Conservation (phyloP, 2,113 vertebrate genomes). For the Ageneiosus marmoratus region DNA sequence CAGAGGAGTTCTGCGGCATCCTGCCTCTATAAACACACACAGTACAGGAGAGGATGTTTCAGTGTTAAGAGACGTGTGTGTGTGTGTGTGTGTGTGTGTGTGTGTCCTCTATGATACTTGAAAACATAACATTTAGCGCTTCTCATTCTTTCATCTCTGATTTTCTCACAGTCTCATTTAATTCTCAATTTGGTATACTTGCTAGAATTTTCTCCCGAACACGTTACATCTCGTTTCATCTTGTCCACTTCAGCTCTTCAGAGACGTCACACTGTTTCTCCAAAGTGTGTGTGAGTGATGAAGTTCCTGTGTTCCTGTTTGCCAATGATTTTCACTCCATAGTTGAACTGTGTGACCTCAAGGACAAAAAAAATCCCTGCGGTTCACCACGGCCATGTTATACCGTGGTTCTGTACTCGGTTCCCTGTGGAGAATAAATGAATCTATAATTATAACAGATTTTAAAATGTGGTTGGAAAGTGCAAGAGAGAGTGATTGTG, state of each 20-base stretch:
- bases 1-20: conserved; percentile 17
- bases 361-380: neutral
- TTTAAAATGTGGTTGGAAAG: neutral
- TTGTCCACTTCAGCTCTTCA: neutral
- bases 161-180: neutral
- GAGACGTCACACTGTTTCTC: neutral
- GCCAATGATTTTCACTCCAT: conserved; percentile 26
- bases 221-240: neutral
- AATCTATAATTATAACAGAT: neutral
- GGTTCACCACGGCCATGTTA: neutral
- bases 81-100: neutral
- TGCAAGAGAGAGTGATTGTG: neutral
- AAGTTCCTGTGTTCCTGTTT: neutral
- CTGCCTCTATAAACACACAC: conserved; percentile 28
- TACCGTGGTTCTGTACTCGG: no score
- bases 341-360: conserved; percentile 16
- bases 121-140: no score
- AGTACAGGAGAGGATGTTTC: neutral
- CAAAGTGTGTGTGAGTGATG: neutral
- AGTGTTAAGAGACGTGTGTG: neutral
- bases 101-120: neutral
- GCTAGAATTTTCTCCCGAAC: neutral
- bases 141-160: neutral
- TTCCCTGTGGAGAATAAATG: neutral
- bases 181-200: neutral